A percentile compares a stretch with the other conserved stretches of the same genome.
These are phyloP conservation scores for Maconellicoccus hirsutus DNA, from an alignment of 1,140 invertebrate genomes.

Conservation along the genomic window DNA sequence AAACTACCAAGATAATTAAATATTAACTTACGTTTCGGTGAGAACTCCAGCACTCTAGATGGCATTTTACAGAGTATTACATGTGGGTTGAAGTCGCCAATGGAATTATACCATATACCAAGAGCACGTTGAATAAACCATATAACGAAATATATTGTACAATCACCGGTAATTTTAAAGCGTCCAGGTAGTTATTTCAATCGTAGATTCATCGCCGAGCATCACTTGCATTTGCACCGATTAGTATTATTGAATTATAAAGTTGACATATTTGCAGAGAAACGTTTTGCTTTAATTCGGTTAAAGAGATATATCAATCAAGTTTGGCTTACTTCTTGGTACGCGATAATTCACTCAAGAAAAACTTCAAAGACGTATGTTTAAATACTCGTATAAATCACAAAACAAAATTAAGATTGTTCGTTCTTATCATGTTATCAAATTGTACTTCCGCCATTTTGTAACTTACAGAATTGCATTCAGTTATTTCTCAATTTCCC, in stretches of 20 bases:
- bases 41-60: background rate
- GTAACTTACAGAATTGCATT: no score
- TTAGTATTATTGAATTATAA: background rate
- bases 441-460: no score
- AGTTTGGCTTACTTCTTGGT: background rate
- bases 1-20: background rate
- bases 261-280: background rate
- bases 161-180: background rate
- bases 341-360: background rate
- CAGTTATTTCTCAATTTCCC: no score
- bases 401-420: no score
- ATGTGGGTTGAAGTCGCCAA: constrained; percentile 2
- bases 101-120: background rate
- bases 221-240: background rate
- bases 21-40: background rate
- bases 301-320: background rate
- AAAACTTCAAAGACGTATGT: background rate
- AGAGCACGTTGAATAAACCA: background rate
- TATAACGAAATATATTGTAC: background rate
- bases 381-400: no score
- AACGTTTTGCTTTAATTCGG: background rate
- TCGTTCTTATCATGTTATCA: no score
- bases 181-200: background rate
- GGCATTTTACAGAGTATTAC: background rate
- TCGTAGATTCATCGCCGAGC: no score